Base-by-base conservation (phyloP, 2,888 invertebrate species). In the Cephus runcator region DNA sequence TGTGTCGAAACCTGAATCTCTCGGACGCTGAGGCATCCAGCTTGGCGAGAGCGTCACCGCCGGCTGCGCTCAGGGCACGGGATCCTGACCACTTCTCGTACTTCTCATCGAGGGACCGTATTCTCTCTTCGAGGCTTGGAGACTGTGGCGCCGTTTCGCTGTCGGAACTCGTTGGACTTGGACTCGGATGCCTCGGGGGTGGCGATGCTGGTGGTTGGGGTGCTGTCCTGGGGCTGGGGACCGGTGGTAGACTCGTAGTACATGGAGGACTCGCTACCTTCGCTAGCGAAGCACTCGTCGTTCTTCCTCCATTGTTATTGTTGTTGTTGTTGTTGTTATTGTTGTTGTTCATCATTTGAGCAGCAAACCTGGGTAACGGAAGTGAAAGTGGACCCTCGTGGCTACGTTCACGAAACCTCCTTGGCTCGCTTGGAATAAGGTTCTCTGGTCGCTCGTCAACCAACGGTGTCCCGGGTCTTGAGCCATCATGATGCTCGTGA, bases 81-180 rank as follows among this genome's bases (percentile, higher is more conserved):
- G 94, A 94, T 73, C 95, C 95, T 69, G 96, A 96, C 97, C 97
- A 97, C 86, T 96, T 96, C 89, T 97, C 97, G 89, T 98, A 97
- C 90, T 97, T 97, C 91, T 98, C 98, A 92, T 98, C 98, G 79
- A 99, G 93, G 76, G 96, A 97, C 83, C 96, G 95, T 86, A 99
- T 97, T 83, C 98, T 94, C 91, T 98, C 98, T 89, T 98, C 98
- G 84, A 98, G 93, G 34, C 96, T 95, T 11, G 93, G 92, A 56
- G 92, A 92, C 75, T 93, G 93, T 4, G 96, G 96, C 3, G 94
- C 95, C 31, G 93, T 92, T 81, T 94, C 95, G 77, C 95, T 95
- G 88, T 95, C 95, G 78, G 95, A 95, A 73, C 94, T 94, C 88
- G 95, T 96, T 33, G 96, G 96, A 83, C 96, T 96, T 3, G 96